phyloP scores from a whole-genome alignment of 2,888 invertebrate genomes.

The Platycnemis pennipes region DNA sequence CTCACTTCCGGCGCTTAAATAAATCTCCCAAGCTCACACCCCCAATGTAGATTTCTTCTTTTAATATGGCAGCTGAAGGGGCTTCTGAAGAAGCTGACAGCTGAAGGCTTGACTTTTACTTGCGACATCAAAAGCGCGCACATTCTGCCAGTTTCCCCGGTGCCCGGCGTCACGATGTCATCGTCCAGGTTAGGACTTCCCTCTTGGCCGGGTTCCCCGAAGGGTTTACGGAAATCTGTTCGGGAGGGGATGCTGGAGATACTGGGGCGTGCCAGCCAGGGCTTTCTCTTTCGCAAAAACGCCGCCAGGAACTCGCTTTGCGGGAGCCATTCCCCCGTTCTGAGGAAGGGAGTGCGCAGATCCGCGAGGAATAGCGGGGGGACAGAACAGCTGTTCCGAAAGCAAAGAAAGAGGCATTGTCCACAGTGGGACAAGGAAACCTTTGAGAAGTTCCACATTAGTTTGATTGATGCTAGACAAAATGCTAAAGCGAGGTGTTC shows the following conservation, averaged over 20 bases:
- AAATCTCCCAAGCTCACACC: not conserved
- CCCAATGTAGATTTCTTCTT: not conserved
- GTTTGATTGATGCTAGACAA: too few relatives aligned
- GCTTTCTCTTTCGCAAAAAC: constrained; percentile 4
- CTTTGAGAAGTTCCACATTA: too few relatives aligned
- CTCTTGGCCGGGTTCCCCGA: constrained; percentile 29
- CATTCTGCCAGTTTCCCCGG: not conserved
- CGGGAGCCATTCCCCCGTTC: too few relatives aligned
- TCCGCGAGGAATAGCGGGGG: too few relatives aligned
- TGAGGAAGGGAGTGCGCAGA: too few relatives aligned
- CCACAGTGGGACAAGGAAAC: too few relatives aligned
- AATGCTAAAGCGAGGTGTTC: too few relatives aligned
- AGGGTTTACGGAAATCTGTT: constrained; percentile 9
- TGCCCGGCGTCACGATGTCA: constrained; percentile 7
- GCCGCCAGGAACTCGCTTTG: not conserved
- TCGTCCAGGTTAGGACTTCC: constrained; percentile 44
- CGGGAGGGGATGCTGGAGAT: not conserved
- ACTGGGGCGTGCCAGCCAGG: not conserved
- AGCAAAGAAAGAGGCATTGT: too few relatives aligned
- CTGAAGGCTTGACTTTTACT: not conserved
- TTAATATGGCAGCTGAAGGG: not conserved
- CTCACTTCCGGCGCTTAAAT: not conserved
- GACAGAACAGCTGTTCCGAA: too few relatives aligned
- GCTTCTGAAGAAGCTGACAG: constrained; percentile 27
- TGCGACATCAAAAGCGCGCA: constrained; percentile 19